phyloP scores from a whole-genome alignment of 2,888 invertebrate species.

The Microchrysa polita region DNA sequence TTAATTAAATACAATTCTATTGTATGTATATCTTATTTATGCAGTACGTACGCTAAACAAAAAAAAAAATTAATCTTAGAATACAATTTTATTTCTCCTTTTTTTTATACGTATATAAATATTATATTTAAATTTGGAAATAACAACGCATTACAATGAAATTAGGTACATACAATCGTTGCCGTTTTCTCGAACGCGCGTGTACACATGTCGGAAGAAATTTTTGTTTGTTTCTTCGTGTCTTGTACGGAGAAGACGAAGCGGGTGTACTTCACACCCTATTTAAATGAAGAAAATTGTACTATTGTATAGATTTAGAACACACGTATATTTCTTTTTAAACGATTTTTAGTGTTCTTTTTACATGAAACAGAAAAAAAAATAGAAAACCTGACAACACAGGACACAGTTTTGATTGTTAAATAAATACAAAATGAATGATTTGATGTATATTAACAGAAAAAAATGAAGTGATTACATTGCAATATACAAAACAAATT shows the following conservation, averaged over 20 bases:
- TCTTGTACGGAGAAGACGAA: neutral
- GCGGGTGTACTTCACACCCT: neutral
- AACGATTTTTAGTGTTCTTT: constrained; percentile 27
- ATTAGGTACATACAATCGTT: no score
- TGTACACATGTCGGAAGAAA: neutral
- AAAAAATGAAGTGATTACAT: constrained; percentile 30
- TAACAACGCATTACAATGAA: constrained; percentile 10
- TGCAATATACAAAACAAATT: constrained; percentile 36
- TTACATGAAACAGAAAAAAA: constrained; percentile 8
- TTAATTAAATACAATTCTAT: constrained; percentile 1
- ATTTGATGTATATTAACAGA: constrained; percentile 37
- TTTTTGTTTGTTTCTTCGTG: neutral
- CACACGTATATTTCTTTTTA: constrained; percentile 14
- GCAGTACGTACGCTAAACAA: constrained; percentile 22
- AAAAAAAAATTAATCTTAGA: neutral
- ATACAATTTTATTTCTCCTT: constrained; percentile 34
- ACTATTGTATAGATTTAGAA: constrained; percentile 24
- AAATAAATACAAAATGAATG: constrained; percentile 10
- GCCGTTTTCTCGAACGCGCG: constrained; percentile 21
- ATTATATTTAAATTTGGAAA: neutral
- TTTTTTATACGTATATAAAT: constrained; percentile 23
- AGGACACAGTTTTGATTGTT: constrained; percentile 37
- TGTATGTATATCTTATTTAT: constrained; percentile 37
- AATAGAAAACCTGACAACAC: constrained; percentile 29
- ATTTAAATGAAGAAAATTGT: neutral